Conservation (phyloP, 2,113 vertebrate genomes). For the Urocitellus parryii region DNA sequence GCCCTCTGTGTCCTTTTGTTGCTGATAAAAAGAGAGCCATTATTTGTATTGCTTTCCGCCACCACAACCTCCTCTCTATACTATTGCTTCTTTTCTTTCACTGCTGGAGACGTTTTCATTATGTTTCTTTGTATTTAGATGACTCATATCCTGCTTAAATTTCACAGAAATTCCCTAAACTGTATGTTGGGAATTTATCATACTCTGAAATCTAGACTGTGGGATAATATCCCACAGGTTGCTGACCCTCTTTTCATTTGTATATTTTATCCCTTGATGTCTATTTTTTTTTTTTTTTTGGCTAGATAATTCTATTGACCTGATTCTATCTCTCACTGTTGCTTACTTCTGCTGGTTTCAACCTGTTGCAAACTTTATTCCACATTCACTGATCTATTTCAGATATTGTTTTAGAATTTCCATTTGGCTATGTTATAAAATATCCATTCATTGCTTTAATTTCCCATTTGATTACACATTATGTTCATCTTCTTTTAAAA, state of each 20-base stretch:
- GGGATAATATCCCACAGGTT: neutral
- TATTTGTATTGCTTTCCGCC: neutral
- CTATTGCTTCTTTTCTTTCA: neutral
- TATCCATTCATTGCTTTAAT: neutral
- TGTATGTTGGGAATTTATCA: neutral
- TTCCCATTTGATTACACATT: neutral
- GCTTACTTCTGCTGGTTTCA: neutral
- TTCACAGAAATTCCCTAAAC: neutral
- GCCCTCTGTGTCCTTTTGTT: neutral
- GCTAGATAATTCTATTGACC: neutral
- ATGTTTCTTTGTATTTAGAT: neutral
- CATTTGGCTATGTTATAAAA: neutral
- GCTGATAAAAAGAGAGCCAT: neutral
- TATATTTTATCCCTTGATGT: neutral
- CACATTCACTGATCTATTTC: neutral
- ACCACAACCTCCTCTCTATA: accelerated
- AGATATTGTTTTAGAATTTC: neutral
- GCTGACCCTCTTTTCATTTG: neutral
- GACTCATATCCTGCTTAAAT: neutral
- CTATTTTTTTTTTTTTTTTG: neutral
- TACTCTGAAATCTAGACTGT: neutral
- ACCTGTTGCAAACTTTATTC: neutral
- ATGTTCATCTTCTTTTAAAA: neutral
- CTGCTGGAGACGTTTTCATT: neutral
- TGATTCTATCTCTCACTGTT: neutral